Evolutionary conservation across 2,888 invertebrate genomes (phyloP).

Genomic region (Oegoconia quadripuncta): DNA sequence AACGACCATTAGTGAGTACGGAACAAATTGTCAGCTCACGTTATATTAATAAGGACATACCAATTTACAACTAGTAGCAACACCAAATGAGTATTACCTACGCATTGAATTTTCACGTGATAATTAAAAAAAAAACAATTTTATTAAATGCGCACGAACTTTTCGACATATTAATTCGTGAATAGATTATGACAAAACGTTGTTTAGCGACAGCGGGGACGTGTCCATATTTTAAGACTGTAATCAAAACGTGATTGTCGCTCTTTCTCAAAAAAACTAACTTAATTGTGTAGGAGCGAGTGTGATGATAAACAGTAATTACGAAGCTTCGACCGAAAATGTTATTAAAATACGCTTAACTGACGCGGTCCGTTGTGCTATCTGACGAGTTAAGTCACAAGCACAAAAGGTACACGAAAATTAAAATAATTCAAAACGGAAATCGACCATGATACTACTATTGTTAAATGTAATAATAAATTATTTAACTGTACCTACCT

Average conservation of each 20-base stretch:
- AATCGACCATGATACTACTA: too few relatives aligned
- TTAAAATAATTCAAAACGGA: not conserved
- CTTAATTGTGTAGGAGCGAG: conserved; percentile 69
- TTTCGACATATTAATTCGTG: not conserved
- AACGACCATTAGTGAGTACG: conserved; percentile 40
- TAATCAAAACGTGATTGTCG: conserved; percentile 76
- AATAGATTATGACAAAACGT: conserved; percentile 41
- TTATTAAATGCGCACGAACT: too few relatives aligned
- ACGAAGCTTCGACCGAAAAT: conserved; percentile 60
- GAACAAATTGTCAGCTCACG: conserved; percentile 29
- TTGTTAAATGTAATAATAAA: too few relatives aligned
- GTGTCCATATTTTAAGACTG: conserved; percentile 52
- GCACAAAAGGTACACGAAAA: not conserved
- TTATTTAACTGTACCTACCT: too few relatives aligned
- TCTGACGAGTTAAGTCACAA: conserved; percentile 1
- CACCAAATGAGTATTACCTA: too few relatives aligned
- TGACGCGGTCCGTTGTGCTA: conserved; percentile 40
- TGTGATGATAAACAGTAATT: conserved; percentile 76
- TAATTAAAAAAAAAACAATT: too few relatives aligned
- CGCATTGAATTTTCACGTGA: too few relatives aligned
- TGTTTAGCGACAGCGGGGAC: conserved; percentile 46
- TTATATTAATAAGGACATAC: conserved; percentile 33
- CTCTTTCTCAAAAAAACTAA: conserved; percentile 64
- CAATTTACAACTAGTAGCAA: conserved; percentile 3
- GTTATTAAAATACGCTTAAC: conserved; percentile 77